Evolutionary conservation across 2,888 invertebrate species (phyloP).

Genomic region (Thalpophila matura): DNA sequence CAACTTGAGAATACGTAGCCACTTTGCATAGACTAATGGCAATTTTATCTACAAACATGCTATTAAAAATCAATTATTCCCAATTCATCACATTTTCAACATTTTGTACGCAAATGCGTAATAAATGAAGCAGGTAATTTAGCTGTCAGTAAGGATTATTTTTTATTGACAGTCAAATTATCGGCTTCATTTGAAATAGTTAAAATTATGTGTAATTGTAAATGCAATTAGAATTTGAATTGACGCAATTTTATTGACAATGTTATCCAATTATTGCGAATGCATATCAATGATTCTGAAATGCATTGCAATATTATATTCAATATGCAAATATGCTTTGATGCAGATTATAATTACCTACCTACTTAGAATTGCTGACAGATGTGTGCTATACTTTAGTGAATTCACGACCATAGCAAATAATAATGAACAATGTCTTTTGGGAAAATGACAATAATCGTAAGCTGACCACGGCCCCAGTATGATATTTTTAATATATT

Average conservation of each 20-base stretch:
- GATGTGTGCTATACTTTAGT: constrained; percentile 1
- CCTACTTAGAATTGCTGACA: background rate
- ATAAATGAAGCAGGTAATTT: background rate
- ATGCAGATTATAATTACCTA: background rate
- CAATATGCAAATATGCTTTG: constrained; percentile 19
- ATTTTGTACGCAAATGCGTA: background rate
- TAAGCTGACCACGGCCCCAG: too few species aligned
- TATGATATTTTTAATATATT: too few species aligned
- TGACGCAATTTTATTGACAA: constrained; percentile 23
- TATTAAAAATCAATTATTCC: background rate
- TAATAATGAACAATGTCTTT: background rate
- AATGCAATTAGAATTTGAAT: constrained; percentile 31
- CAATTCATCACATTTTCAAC: background rate
- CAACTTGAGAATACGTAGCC: too few species aligned
- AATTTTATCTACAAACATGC: background rate
- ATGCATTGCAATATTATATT: constrained; percentile 1
- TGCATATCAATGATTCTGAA: constrained; percentile 13
- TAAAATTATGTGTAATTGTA: constrained; percentile 13
- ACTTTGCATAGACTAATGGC: background rate
- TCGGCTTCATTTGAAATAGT: constrained; percentile 8
- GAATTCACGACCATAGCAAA: background rate
- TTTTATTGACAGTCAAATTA: constrained; percentile 7
- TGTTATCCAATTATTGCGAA: constrained; percentile 35
- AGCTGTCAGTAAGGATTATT: too few species aligned
- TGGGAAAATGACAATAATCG: background rate